Conservation (phyloP, 2,797 vertebrate species). For the Silurus aristotelis region DNA sequence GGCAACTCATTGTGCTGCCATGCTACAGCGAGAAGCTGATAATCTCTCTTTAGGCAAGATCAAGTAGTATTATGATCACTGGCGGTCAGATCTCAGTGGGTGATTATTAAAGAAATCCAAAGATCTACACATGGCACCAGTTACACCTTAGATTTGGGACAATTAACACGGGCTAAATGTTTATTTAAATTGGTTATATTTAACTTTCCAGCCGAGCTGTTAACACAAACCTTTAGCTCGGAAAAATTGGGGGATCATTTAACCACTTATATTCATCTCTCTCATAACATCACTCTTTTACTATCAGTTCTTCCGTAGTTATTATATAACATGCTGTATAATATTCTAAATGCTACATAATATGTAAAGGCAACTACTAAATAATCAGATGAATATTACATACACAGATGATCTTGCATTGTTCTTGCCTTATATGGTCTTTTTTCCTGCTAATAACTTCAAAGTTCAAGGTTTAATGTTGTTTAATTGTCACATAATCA, state of each 20-base stretch:
- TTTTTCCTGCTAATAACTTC: neutral
- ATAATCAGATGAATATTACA: no score
- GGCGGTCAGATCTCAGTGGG: neutral
- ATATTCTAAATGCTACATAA: no score
- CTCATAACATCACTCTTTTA: neutral
- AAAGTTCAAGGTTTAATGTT: no score
- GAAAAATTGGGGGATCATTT: neutral
- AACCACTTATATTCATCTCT: neutral
- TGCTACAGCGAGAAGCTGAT: slow-evolving; percentile 1
- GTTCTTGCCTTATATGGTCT: neutral
- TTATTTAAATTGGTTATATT: neutral
- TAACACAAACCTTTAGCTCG: neutral
- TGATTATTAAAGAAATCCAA: neutral
- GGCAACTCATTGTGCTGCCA: neutral
- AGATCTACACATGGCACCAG: neutral
- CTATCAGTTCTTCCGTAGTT: neutral
- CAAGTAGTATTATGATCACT: neutral
- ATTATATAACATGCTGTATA: neutral
- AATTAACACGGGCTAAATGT: slow-evolving; percentile 1
- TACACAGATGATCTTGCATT: no score
- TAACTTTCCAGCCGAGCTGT: neutral
- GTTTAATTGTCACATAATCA: no score
- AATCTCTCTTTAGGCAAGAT: neutral
- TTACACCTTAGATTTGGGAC: neutral
- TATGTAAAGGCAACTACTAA: no score